Base-by-base conservation (phyloP, 2,113 vertebrate species). In the Anhinga rufa region DNA sequence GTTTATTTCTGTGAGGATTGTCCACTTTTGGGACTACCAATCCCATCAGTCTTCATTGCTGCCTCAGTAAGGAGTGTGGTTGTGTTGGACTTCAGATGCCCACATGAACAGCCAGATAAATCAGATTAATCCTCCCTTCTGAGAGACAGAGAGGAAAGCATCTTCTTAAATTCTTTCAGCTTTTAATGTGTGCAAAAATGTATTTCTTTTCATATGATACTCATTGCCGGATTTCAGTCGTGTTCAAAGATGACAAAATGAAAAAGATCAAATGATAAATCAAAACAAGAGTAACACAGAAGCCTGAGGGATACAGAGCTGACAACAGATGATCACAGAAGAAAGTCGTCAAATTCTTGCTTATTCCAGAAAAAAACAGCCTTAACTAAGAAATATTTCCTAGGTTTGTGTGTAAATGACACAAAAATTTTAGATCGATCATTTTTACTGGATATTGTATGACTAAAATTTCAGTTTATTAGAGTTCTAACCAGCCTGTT, bases 161-260 rank as follows among this genome's bases (percentile, higher is more conserved):
- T 58, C 86, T 92, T 79, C 92, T 88, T 91, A 79, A 82, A 88
- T 87, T 85, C 20, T 49, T 77, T 61, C 89, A 77, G 77, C 65
- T 91, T 93, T 70, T 95, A 92, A 79, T 80, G n/a, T 0, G 3
- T 64, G 62, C 70, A 94, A 80, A 93, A 96, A 82, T 16, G 58
- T 57, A n/a, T 95, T 90, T 96, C 70, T 72, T 91, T 93, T 91
- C 94, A 87, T 87, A 89, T 81, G 54, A 95, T 96, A 76, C 71
- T 93, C 75, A 40, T 74, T 89, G 92, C 92, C 95, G 92, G 70
- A 62, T 97, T 92, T 95, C 95, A 70, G 36, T 82, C 3, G 0
- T 62, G 66, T 95, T 97, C 95, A 97, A 95, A 97, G 97, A 94
- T 54, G 89, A 95, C 95, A 97, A 97, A 97, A 95, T 95, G 92